These are phyloP conservation scores for Lycaon pictus DNA, from an alignment of 2,113 vertebrate species.

Conservation along the genomic window DNA sequence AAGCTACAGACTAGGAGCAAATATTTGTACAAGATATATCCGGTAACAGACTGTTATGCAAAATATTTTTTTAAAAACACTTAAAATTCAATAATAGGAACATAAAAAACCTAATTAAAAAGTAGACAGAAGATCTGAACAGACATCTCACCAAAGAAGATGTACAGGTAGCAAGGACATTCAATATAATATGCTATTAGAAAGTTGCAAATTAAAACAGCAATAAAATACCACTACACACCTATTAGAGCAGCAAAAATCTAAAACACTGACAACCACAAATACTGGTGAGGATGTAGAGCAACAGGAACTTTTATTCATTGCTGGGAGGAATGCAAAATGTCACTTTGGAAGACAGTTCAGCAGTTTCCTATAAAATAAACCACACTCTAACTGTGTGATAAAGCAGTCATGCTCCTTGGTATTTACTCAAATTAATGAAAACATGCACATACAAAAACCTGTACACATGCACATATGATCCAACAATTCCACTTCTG, in stretches of 20 bases:
- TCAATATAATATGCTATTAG: background rate
- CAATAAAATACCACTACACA: background rate
- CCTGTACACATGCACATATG: background rate
- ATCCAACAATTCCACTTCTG: background rate
- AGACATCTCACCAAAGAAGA: background rate
- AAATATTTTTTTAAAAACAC: background rate
- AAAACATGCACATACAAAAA: background rate
- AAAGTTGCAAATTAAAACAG: background rate
- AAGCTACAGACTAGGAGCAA: background rate
- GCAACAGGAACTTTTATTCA: background rate
- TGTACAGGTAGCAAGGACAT: background rate
- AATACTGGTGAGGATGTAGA: background rate
- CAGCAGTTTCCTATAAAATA: background rate
- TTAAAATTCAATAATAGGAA: conserved; percentile 13
- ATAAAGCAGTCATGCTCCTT: background rate
- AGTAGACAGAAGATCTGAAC: background rate
- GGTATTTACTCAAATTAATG: background rate
- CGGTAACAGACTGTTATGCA: background rate
- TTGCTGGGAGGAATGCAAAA: background rate
- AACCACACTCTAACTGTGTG: background rate
- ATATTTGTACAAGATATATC: background rate
- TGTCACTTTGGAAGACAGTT: background rate
- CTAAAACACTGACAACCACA: background rate
- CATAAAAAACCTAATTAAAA: background rate
- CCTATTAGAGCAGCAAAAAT: background rate